Conservation (phyloP, 2,888 invertebrate species). For the Clitarchus hookeri region DNA sequence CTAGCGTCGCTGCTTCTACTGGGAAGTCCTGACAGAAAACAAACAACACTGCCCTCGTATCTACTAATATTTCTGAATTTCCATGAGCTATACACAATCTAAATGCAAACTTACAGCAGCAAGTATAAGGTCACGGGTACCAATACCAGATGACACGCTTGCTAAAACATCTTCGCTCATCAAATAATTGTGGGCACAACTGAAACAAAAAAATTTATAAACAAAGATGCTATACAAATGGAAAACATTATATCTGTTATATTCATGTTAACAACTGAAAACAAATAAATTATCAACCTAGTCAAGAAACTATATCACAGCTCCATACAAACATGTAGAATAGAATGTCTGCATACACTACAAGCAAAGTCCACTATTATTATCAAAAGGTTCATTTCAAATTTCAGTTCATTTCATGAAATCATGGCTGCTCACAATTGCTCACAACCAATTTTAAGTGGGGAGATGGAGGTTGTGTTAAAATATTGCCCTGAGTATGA, state of each 20-base stretch:
- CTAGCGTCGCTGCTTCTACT: constrained; percentile 64
- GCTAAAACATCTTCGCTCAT: constrained; percentile 69
- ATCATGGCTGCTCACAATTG: too few relatives aligned
- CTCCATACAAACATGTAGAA: too few relatives aligned
- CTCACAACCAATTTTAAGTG: too few relatives aligned
- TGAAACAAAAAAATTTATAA: not conserved
- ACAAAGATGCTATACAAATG: not conserved
- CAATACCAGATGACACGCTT: constrained; percentile 73
- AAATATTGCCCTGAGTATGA: too few relatives aligned
- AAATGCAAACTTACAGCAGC: constrained; percentile 66
- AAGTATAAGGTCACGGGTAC: constrained; percentile 81
- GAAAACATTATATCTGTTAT: not conserved
- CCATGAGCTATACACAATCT: constrained; percentile 36
- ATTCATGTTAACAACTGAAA: too few relatives aligned
- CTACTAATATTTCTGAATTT: not conserved
- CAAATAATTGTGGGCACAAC: constrained; percentile 57
- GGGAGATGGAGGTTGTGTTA: too few relatives aligned
- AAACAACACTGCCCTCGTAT: constrained; percentile 10
- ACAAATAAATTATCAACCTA: too few relatives aligned
- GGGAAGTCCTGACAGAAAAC: constrained; percentile 70
- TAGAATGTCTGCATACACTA: too few relatives aligned
- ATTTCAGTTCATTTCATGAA: too few relatives aligned
- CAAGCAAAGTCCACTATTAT: too few relatives aligned
- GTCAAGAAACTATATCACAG: too few relatives aligned
- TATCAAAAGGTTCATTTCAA: too few relatives aligned